A percentile compares a stretch with the other conserved stretches of the same genome.
These are phyloP conservation scores for Gymnosoma rotundatum DNA, from an alignment of 2,888 invertebrate species.

Conservation along the genomic window DNA sequence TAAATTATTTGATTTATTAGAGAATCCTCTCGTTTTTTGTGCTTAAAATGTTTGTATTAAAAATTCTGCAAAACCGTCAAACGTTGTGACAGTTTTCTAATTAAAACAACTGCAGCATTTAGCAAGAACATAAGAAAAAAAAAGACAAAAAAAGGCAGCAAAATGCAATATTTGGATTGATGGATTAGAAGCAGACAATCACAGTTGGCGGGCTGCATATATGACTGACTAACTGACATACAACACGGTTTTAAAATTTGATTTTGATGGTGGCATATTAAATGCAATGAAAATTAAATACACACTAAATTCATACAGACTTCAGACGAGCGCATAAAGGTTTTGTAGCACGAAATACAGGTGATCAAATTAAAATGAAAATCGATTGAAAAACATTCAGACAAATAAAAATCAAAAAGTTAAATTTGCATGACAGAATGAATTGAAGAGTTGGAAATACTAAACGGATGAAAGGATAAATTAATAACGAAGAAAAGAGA, in stretches of 20 bases:
- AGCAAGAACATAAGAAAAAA: slow-evolving; percentile 1
- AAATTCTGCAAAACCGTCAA: slow-evolving; percentile 34
- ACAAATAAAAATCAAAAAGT: slow-evolving; percentile 42
- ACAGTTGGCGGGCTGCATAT: slow-evolving; percentile 28
- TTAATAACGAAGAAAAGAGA: slow-evolving; percentile 31
- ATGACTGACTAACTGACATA: slow-evolving; percentile 53
- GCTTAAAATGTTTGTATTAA: not conserved
- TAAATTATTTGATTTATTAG: too few relatives aligned
- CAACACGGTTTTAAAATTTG: slow-evolving; percentile 55
- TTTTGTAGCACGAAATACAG: not conserved
- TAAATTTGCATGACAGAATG: slow-evolving; percentile 47
- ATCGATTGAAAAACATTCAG: slow-evolving; percentile 39
- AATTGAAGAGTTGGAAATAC: slow-evolving; percentile 21
- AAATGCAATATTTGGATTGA: slow-evolving; percentile 59
- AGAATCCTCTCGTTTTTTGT: not conserved
- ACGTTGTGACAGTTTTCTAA: slow-evolving; percentile 46
- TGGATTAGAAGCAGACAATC: slow-evolving; percentile 59
- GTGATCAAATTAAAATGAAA: slow-evolving; percentile 56
- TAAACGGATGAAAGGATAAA: slow-evolving; percentile 37
- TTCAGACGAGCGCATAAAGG: not conserved
- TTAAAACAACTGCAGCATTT: slow-evolving; percentile 56
- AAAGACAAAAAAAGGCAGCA: slow-evolving; percentile 27
- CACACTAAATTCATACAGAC: not conserved
- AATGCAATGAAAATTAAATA: slow-evolving; percentile 3
- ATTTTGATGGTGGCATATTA: slow-evolving; percentile 41